Evolutionary conservation across 1,140 invertebrate species (phyloP).

Genomic region (Drosophila erecta): DNA sequence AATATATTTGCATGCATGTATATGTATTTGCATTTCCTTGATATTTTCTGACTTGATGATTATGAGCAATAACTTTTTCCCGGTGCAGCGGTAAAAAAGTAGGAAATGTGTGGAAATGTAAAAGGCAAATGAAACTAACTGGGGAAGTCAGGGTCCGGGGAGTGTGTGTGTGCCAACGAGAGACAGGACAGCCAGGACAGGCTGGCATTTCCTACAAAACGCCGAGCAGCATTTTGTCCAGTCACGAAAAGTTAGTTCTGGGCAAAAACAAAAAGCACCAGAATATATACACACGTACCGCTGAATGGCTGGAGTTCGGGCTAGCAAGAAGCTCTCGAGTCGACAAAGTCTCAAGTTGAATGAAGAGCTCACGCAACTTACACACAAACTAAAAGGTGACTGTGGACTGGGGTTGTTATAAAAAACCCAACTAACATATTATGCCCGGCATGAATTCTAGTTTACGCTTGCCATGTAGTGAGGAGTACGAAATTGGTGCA

Average conservation of each 20-base stretch:
- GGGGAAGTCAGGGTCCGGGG: constrained; percentile 8
- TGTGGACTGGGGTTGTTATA: not conserved
- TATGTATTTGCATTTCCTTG: no score
- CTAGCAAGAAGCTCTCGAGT: constrained; percentile 64
- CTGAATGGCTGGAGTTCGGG: constrained; percentile 59
- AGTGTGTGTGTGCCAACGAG: constrained; percentile 64
- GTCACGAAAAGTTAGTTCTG: constrained; percentile 75
- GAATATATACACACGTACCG: constrained; percentile 29
- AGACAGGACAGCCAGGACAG: constrained; percentile 54
- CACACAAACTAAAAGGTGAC: constrained; percentile 29
- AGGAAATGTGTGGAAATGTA: constrained; percentile 81
- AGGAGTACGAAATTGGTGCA: constrained; percentile 24
- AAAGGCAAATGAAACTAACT: constrained; percentile 80
- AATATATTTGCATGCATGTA: no score
- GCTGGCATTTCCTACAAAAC: constrained; percentile 57
- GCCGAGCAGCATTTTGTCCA: constrained; percentile 65
- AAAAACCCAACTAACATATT: constrained; percentile 17
- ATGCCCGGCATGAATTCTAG: constrained; percentile 19
- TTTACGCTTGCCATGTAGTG: constrained; percentile 38
- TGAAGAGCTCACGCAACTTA: constrained; percentile 71
- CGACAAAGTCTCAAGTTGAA: constrained; percentile 66
- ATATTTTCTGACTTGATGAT: no score
- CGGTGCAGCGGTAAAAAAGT: constrained; percentile 24
- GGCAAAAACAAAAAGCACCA: constrained; percentile 21
- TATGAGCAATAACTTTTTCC: constrained; percentile 1